Evolutionary conservation across 92 coral and sea anemone species (phyloP).

Genomic region (Zoanthus gigantus): DNA sequence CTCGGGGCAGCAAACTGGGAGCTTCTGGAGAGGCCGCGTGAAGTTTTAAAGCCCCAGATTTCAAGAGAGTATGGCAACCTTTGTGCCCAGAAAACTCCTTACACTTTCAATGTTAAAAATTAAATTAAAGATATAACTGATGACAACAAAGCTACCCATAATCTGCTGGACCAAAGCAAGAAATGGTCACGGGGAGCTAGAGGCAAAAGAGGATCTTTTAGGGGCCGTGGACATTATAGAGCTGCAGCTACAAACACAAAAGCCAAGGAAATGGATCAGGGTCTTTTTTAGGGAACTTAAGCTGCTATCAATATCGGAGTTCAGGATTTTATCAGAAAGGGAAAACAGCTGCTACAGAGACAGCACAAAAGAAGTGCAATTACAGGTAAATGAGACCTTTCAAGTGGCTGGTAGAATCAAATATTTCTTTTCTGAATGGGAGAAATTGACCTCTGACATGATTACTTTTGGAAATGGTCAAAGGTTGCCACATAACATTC

Average conservation of each 20-base stretch:
- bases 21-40: conserved; percentile 41
- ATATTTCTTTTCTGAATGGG: not conserved
- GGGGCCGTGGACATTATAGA: conserved; percentile 10
- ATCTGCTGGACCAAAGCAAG: conserved; percentile 26
- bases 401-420: not conserved
- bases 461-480: not conserved
- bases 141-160: conserved; percentile 37
- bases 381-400: not conserved
- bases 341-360: not conserved
- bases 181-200: not conserved
- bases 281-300: conserved; percentile 52
- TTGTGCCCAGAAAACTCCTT: conserved; percentile 38
- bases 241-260: not conserved
- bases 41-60: conserved; percentile 36
- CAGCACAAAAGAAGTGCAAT: not conserved
- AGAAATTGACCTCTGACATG: not conserved
- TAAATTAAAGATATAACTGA: conserved; percentile 39
- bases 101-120: conserved; percentile 30
- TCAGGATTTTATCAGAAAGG: not conserved
- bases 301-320: not conserved
- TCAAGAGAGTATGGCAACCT: conserved; percentile 30
- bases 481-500: not conserved
- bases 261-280: conserved; percentile 8
- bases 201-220: conserved; percentile 3
- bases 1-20: conserved; percentile 62